Evolutionary conservation across 2,888 invertebrate genomes (phyloP), one percentile per base, ranked within the genome.

Genomic region (Eristalinus aeneus): DNA sequence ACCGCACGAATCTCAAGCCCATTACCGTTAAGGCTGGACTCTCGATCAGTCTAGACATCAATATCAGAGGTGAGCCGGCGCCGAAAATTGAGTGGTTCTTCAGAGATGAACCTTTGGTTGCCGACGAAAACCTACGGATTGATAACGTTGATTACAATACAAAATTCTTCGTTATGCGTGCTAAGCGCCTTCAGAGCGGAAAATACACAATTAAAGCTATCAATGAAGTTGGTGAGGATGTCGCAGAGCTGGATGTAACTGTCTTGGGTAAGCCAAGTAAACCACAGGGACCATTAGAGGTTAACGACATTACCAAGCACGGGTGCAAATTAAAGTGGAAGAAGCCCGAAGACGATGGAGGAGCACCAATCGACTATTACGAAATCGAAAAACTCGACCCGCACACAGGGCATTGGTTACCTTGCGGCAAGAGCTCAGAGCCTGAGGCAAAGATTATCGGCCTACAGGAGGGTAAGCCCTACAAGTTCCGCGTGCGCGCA

Each of bases 401-500:
- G 16, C 94, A 96, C 71, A 97, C 97, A 61, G 97, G 97, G 85
- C 95, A 97, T 93, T 99, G 99, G 99, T 94, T 98, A 71, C 97
- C 98, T 9, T 98, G 97, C 90, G 98, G 97, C 22, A 96, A 97
- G 82, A 95, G 97, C 56, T 95, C 96, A 76, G 97, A 97, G 90
- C 96, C 97, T 31, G 97, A 97, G 93, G 96, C 96, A 0, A 97
- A 96, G 88, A 94, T 97, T 4, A 95, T 95, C 8, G 98, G 98
- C 0, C 93, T 98, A 61, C 96, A 97, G 89, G 98, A 98, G 91
- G 98, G 98, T 89, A 99, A 99, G 92, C 97, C 98, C 0, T 99
- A 99, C 93, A 98, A 99, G 94, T 99, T 99, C 95, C 95, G 99
- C 64, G 99, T 99, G 0, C 96, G 97, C 90, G 99, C 99, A 22